These are phyloP conservation scores for Drosophila falleni DNA, from an alignment of 2,888 invertebrate species.

Conservation along the genomic window DNA sequence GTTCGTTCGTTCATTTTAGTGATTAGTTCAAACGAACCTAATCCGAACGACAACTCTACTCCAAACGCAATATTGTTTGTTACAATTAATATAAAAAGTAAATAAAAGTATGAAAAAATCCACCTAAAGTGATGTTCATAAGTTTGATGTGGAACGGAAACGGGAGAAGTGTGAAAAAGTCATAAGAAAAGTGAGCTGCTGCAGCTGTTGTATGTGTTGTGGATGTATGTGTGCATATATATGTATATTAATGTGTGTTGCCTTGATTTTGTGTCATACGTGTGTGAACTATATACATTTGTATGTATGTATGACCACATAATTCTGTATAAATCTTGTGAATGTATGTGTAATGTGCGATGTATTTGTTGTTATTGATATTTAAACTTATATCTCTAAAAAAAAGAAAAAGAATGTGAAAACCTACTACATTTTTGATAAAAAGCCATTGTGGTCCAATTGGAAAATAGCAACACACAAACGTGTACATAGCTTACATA, in stretches of 20 bases:
- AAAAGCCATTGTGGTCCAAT: slow-evolving; percentile 47
- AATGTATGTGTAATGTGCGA: slow-evolving; percentile 24
- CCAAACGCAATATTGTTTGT: too few species aligned
- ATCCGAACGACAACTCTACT: too few species aligned
- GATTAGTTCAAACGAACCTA: too few species aligned
- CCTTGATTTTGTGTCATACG: slow-evolving; percentile 64
- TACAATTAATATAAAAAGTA: slow-evolving; percentile 31
- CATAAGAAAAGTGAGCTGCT: slow-evolving; percentile 60
- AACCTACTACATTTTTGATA: slow-evolving; percentile 24
- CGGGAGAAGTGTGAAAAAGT: slow-evolving; percentile 37
- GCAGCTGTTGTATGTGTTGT: slow-evolving; percentile 58
- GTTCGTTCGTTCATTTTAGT: too few species aligned
- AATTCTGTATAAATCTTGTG: slow-evolving; percentile 40
- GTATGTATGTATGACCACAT: slow-evolving; percentile 22
- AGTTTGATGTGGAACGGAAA: slow-evolving; percentile 10
- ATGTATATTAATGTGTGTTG: slow-evolving; percentile 41
- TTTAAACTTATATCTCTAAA: slow-evolving; percentile 1
- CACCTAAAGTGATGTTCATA: slow-evolving; percentile 19
- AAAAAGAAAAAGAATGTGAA: slow-evolving; percentile 13
- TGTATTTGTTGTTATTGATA: slow-evolving; percentile 20
- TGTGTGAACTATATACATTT: slow-evolving; percentile 45
- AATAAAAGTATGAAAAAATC: slow-evolving; percentile 45
- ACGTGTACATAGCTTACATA: slow-evolving; percentile 22
- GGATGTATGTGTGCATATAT: slow-evolving; percentile 41
- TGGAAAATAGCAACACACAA: slow-evolving; percentile 44